Base-by-base conservation (phyloP, 2,797 vertebrate species). In the Botia almorhae region DNA sequence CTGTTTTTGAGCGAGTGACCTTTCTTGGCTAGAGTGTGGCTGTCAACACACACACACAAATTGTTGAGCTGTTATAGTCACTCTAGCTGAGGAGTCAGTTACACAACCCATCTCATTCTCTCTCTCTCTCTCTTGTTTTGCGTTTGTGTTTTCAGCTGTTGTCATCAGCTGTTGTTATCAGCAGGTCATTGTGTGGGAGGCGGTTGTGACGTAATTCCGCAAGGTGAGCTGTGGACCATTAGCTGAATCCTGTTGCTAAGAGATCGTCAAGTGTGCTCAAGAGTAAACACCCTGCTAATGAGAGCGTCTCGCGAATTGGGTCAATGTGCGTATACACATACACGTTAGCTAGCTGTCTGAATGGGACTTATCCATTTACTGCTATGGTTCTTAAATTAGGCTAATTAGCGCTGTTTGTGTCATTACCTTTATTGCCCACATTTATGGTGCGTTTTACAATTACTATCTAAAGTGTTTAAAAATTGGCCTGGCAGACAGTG, bases 261-360 rank as follows among this genome's bases (percentile, higher is more conserved):
- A 50, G 23, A 60, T 36, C 26, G 7, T 69, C 23, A 29, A 69
- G 55, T 61, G 67, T 70, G 63, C 65, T 78, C 65, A 69, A 69
- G 58, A 69, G 53, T 39, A 50, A 60, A 69, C 53, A n/a, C 36
- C 68, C 39, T 50, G 53, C 65, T 48, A 78, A 69, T 78, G 53
- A 77, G 65, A n/a, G 50, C 23, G 3, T 58, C 14, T 16, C 3
- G 14, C 5, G 11, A 7, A 67, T 67, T 53, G 53, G 29, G 12
- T 1, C 33, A 64, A 64, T 53, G 26, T 23, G 0, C 21, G 7
- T 10, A 43, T 17, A 51, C 50, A 17, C 14, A 51, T 7, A 51
- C 12, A 16, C 1, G 23, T 51, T 51, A 51, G 13, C 2, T 51
- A 6, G 13, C 50, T 51, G 14, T 63, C 6, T 36, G 33, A n/a